Base-by-base conservation (phyloP, 2,888 invertebrate species). In the Allygus modestus region DNA sequence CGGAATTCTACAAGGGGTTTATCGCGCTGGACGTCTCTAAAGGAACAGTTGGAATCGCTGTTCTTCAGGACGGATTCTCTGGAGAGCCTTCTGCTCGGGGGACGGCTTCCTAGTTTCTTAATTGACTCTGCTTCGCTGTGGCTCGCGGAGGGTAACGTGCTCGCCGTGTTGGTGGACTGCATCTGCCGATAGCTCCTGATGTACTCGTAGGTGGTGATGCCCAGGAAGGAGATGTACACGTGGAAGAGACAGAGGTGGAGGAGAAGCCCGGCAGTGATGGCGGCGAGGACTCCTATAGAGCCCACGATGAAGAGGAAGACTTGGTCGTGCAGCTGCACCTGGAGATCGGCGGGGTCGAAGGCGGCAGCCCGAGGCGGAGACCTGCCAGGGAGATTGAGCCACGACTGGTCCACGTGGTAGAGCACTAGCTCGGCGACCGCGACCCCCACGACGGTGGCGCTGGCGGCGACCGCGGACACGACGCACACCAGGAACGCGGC, bases 191-290 rank as follows among this genome's bases (percentile, higher is more conserved):
- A 88, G 46, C 88, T 89, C 12, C 94, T 91, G 83, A 97, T 96
- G 90, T 97, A 97, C 89, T 97, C 97, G 91, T 97, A 98, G 0
- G 97, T 98, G 26, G 97, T 97, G 69, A 97, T 92, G 0, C 97
- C 97, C 88, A 97, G 91, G 87, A 95, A 93, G 1, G 95, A 95
- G 89, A 97, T 96, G 91, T 97, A 97, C 85, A 96, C 93, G 91
- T 97, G 97, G 90, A 97, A 97, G 91, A 96, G 95, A 89, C 96
- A 96, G 82, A 97, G 92, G 91, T 97, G 97, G 86, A 96, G 91
- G 84, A 97, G 92, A 77, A 97, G 92, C 37, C 95, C 94, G 0
- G 95, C 94, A 5, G 96, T 94, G 17, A 95, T 93, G 28, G 95
- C 93, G n/a, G 96, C 95, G 84, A 95, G 91, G 28, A 94, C 90